These are phyloP conservation scores for Lithophane ornitopus DNA, from an alignment of 2,888 invertebrate species.

Conservation along the genomic window DNA sequence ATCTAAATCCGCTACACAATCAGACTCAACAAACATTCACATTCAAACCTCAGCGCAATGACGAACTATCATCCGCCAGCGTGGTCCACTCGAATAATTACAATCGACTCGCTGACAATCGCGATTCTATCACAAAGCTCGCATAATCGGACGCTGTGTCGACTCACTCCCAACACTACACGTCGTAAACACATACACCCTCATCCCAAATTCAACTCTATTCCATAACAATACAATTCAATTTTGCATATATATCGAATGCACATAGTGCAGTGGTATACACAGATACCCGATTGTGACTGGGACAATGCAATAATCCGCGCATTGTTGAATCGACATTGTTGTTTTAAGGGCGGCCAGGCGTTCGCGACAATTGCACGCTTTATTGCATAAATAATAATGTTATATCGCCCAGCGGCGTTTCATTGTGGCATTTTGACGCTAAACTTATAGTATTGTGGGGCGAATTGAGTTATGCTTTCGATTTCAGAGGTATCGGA, in stretches of 20 bases:
- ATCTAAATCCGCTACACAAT: constrained; percentile 65
- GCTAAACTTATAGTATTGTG: constrained; percentile 76
- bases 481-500: constrained; percentile 53
- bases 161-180: constrained; percentile 75
- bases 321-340: constrained; percentile 90
- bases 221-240: constrained; percentile 23
- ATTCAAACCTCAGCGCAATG: constrained; percentile 81
- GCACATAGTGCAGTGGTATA: constrained; percentile 78
- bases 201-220: constrained; percentile 66
- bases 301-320: constrained; percentile 91
- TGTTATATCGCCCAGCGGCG: constrained; percentile 87
- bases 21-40: constrained; percentile 78
- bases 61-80: constrained; percentile 70
- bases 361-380: constrained; percentile 88
- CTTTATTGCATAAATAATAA: constrained; percentile 91
- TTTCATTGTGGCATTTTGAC: constrained; percentile 84
- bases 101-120: constrained; percentile 90
- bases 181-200: constrained; percentile 70
- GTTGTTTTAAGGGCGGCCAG: constrained; percentile 90
- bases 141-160: constrained; percentile 89
- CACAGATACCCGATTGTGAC: constrained; percentile 86
- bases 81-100: constrained; percentile 88
- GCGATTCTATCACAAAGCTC: constrained; percentile 89
- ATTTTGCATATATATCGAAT: constrained; percentile 42
- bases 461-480: constrained; percentile 63